A percentile compares a stretch with the other conserved stretches of the same genome.
phyloP scores from a whole-genome alignment of 2,888 invertebrate species.

The Trichogramma dendrolimi region DNA sequence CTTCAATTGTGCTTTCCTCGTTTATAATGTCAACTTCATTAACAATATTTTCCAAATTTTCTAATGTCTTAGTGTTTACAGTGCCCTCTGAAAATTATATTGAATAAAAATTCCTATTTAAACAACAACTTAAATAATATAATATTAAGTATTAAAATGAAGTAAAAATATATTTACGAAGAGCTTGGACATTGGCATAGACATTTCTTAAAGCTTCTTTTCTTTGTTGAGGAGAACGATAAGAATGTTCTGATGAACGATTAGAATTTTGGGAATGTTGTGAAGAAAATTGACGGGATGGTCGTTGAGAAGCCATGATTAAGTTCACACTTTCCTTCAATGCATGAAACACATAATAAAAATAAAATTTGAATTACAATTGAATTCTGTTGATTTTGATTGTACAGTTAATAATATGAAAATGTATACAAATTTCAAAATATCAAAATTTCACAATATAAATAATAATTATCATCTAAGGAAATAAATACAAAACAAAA shows the following conservation, averaged over 20 bases:
- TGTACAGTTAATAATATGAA: neutral
- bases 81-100: constrained; percentile 36
- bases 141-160: neutral
- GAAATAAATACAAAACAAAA: too few species aligned
- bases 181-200: constrained; percentile 29
- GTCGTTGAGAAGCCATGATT: constrained; percentile 10
- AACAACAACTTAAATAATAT: neutral
- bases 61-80: constrained; percentile 32
- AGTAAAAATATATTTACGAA: constrained; percentile 36
- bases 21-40: constrained; percentile 38
- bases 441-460: too few species aligned
- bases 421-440: neutral
- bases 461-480: too few species aligned
- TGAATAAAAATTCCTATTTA: constrained; percentile 1
- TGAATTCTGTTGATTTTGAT: neutral
- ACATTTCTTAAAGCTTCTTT: constrained; percentile 35
- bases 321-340: neutral
- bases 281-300: neutral
- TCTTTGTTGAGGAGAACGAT: constrained; percentile 34
- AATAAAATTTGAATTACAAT: neutral
- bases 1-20: constrained; percentile 35
- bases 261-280: neutral
- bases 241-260: neutral
- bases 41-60: constrained; percentile 36
- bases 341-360: neutral